Conservation (phyloP, 2,888 invertebrate genomes). For the Tyria jacobaeae region DNA sequence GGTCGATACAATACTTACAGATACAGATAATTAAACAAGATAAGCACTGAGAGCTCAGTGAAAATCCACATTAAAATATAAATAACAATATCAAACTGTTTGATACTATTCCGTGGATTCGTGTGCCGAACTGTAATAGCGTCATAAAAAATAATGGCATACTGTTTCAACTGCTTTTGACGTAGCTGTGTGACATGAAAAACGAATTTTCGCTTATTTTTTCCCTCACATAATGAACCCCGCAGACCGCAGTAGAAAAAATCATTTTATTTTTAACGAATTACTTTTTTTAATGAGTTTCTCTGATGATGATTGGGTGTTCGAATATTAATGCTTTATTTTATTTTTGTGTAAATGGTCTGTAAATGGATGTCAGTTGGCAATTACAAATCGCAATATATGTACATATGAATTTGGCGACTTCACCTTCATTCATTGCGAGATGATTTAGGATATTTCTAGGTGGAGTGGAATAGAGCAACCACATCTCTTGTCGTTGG, state of each 20-base stretch:
- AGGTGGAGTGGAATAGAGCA: no score
- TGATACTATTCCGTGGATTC: constrained; percentile 35
- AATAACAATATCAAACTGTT: constrained; percentile 30
- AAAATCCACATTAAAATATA: constrained; percentile 22
- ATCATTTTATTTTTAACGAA: constrained; percentile 46
- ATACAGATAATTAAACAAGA: constrained; percentile 24
- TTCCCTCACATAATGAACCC: constrained; percentile 38
- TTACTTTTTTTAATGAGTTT: constrained; percentile 45
- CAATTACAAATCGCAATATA: background rate
- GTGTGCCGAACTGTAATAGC: constrained; percentile 46
- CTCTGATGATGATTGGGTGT: constrained; percentile 39
- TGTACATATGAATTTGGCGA: no score
- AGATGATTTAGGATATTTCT: no score
- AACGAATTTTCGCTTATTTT: constrained; percentile 50
- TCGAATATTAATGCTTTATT: constrained; percentile 31
- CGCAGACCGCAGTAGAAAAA: constrained; percentile 35
- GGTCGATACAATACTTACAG: constrained; percentile 8
- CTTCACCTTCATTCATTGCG: no score
- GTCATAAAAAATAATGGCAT: constrained; percentile 55
- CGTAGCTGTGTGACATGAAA: constrained; percentile 55
- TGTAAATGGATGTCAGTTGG: constrained; percentile 8
- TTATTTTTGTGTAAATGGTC: constrained; percentile 16
- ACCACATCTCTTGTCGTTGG: no score
- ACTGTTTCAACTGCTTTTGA: constrained; percentile 60
- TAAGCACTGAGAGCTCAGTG: constrained; percentile 18